These are phyloP conservation scores for Mormyrus hasselquistii DNA, from an alignment of 2,797 vertebrate species.

Conservation along the genomic window DNA sequence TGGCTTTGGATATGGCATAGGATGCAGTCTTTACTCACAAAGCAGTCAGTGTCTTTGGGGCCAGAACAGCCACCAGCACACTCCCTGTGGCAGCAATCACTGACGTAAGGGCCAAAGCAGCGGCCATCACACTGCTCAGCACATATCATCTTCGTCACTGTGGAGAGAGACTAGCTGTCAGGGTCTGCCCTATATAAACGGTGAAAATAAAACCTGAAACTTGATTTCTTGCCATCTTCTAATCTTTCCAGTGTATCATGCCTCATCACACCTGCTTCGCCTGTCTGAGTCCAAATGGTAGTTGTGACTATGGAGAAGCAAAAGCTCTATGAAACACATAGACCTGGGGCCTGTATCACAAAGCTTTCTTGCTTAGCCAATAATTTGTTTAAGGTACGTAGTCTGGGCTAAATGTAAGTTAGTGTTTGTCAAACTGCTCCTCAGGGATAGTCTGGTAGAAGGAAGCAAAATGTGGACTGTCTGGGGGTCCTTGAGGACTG, in stretches of 20 bases:
- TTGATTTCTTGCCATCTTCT: not conserved
- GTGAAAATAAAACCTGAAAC: not conserved
- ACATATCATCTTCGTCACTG: conserved; percentile 94
- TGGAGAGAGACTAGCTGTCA: conserved; percentile 19
- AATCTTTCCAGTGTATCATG: not conserved
- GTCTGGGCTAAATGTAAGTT: not conserved
- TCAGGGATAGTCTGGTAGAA: not conserved
- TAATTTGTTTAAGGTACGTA: not conserved
- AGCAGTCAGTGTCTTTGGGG: conserved; percentile 95
- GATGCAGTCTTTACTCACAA: conserved; percentile 65
- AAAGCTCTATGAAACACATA: not conserved
- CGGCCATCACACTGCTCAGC: conserved; percentile 93
- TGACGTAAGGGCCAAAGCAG: conserved; percentile 91
- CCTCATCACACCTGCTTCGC: not conserved
- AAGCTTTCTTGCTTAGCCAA: not conserved
- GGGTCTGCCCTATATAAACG: not conserved
- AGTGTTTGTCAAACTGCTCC: not conserved
- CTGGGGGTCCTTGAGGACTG: not conserved
- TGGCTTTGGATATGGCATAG: not conserved
- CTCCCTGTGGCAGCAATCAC: conserved; percentile 95
- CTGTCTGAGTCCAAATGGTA: not conserved
- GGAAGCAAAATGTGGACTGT: not conserved
- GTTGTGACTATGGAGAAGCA: not conserved
- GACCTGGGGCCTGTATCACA: not conserved
- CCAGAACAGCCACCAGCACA: conserved; percentile 93